These are phyloP conservation scores for Microcebus tavaratra DNA, from an alignment of 2,113 vertebrate genomes.

Conservation along the genomic window DNA sequence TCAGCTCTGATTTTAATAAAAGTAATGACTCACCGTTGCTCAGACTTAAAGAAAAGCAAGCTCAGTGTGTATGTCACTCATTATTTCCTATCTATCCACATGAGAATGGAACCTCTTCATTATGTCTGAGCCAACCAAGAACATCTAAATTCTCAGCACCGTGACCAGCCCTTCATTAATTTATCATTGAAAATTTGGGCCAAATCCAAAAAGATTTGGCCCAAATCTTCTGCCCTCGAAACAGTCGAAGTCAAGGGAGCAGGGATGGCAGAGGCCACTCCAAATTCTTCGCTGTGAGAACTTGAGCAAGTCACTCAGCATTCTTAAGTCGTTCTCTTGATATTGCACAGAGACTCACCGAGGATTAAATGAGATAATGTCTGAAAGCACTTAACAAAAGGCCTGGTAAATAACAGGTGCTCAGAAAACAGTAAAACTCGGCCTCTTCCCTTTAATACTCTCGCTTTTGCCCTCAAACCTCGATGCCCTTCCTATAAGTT, in stretches of 20 bases:
- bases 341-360: not conserved
- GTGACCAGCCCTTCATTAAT: not conserved
- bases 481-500: not conserved
- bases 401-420: not conserved
- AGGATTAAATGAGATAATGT: not conserved
- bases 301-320: not conserved
- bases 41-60: slow-evolving; percentile 79
- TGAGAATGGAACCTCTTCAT: slow-evolving; percentile 66
- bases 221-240: not conserved
- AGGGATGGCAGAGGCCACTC: rapidly evolving
- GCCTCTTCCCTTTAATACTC: not conserved
- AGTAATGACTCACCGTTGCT: slow-evolving; percentile 80
- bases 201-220: not conserved
- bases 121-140: slow-evolving; percentile 71
- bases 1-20: slow-evolving; percentile 78
- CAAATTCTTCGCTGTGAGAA: not conserved
- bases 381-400: not conserved
- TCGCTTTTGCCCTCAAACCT: not conserved
- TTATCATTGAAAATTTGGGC: not conserved
- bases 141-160: not conserved
- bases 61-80: slow-evolving; percentile 61
- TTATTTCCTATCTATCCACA: slow-evolving; percentile 78
- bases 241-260: not conserved
- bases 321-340: not conserved
- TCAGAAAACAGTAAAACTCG: not conserved